A percentile compares a stretch with the other conserved stretches of the same genome.
These are phyloP conservation scores for Magallana angulata DNA, from an alignment of 1,140 invertebrate species.

Conservation along the genomic window DNA sequence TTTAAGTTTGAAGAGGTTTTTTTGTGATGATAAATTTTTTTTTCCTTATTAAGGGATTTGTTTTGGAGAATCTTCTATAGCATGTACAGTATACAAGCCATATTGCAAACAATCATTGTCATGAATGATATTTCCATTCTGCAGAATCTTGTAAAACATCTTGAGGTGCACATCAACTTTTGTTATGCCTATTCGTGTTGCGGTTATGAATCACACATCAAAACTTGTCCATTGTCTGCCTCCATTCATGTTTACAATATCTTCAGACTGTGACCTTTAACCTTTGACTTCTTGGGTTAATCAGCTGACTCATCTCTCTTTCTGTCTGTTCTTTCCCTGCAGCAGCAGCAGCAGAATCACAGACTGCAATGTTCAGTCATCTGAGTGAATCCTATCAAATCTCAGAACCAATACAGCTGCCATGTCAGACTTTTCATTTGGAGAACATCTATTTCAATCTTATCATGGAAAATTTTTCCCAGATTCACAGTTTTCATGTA, in stretches of 20 bases:
- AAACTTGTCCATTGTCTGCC: background rate
- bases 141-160: no score
- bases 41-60: no score
- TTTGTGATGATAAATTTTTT: no score
- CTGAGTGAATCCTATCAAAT: background rate
- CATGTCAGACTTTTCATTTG: background rate
- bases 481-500: no score
- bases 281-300: background rate
- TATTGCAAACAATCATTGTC: background rate
- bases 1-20: no score
- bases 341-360: background rate
- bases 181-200: no score
- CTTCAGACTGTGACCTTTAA: conserved; percentile 9
- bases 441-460: no score
- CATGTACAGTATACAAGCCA: background rate
- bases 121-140: background rate
- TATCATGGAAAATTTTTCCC: no score
- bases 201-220: background rate
- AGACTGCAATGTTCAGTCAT: background rate
- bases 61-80: background rate
- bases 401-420: background rate
- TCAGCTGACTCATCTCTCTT: conserved; percentile 10
- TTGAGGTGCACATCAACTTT: no score
- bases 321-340: background rate
- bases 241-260: conserved; percentile 10